Evolutionary conservation across 2,797 vertebrate genomes (phyloP).

Genomic region (Huso huso): DNA sequence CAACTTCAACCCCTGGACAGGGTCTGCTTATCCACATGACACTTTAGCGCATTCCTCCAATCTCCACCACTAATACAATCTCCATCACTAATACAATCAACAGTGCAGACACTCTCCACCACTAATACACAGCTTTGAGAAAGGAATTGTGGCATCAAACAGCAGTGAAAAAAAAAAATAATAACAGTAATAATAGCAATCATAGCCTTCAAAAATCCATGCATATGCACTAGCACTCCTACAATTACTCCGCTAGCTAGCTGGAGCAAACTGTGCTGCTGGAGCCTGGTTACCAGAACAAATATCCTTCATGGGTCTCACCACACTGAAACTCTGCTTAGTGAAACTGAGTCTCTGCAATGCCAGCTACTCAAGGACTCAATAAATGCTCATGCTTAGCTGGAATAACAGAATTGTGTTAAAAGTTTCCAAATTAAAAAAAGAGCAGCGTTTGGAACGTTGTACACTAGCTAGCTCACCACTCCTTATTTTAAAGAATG

Average conservation of each 20-base stretch:
- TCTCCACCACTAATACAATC: no score
- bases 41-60: no score
- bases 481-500: no score
- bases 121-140: no score
- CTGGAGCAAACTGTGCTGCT: background rate
- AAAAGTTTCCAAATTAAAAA: slow-evolving; percentile 1
- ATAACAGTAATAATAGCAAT: background rate
- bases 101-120: no score
- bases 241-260: background rate
- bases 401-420: background rate
- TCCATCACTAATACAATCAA: no score
- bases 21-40: no score
- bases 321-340: background rate
- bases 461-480: no score
- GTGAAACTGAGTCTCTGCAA: background rate
- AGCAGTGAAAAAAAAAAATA: background rate
- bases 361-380: background rate
- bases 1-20: no score
- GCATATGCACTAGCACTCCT: background rate
- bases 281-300: background rate
- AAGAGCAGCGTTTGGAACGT: background rate
- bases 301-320: background rate
- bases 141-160: no score
- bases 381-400: background rate
- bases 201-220: background rate